Conservation (phyloP, 92 coral and sea anemone species). For the Muricea muricata region DNA sequence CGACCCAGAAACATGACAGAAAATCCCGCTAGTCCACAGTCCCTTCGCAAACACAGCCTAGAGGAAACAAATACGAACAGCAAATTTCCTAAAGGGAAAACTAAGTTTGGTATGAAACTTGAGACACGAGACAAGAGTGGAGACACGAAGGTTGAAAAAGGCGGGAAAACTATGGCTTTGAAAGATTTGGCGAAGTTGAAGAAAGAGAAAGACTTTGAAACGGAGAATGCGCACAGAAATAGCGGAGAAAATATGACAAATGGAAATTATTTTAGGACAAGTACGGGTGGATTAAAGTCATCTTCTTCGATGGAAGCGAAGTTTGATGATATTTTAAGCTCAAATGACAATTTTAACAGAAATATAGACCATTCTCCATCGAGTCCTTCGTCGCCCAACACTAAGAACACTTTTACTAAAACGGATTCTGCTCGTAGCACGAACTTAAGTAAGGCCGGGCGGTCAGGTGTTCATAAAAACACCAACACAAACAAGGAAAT, state of each 20-base stretch:
- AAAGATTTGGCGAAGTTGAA: not conserved
- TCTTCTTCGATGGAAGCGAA: not conserved
- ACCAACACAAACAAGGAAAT: not conserved
- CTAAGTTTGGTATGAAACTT: constrained; percentile 33
- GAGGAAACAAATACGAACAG: not conserved
- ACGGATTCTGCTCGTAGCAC: constrained; percentile 23
- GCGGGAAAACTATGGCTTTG: not conserved
- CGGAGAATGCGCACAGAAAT: too few species aligned
- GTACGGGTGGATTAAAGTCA: not conserved
- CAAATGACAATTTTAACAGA: not conserved
- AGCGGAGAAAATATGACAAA: not conserved
- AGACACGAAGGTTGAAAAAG: not conserved
- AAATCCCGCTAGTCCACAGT: not conserved
- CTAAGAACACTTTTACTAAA: not conserved
- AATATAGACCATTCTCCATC: not conserved
- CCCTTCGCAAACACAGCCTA: not conserved
- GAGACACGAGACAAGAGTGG: not conserved
- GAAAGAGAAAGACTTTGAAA: not conserved
- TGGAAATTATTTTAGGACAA: not conserved
- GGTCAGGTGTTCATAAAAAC: constrained; percentile 13
- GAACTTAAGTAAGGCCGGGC: not conserved
- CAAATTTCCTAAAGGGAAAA: not conserved
- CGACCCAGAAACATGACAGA: not conserved
- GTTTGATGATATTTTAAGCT: not conserved
- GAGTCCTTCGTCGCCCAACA: not conserved